Evolutionary conservation across 2,797 vertebrate species (phyloP), one percentile per base, ranked within the genome.

Genomic region (Microctenopoma steveboyesi): DNA sequence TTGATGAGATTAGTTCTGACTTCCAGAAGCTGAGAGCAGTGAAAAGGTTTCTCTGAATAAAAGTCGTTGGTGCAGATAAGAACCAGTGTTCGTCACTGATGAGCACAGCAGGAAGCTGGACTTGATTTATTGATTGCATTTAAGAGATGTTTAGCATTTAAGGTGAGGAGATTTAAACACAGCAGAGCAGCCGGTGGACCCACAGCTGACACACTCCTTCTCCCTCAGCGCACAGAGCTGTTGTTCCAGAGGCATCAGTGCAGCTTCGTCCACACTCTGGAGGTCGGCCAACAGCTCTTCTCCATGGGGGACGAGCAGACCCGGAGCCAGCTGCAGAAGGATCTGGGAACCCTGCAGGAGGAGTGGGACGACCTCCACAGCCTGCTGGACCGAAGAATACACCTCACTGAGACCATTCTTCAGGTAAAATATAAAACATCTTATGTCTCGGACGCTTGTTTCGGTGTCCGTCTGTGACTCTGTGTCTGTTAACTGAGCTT

Each of bases 201-300:
- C n/a, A 0, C 37, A 28, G 4, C 18, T 58, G 9, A 1, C 3
- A 47, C 3, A 45, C 3, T 39, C n/a, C 13, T 37, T 5, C 11
- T 4, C 52, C 64, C 56, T 49, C 87, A 99, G 97, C 93, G 90
- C 67, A 94, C 93, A 1, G 91, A 95, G 64, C 89, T 94, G 73
- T 71, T 94, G 69, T 93, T 97, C 78, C 94, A 94, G 83, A 94
- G 96, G 52, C 89, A 94, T 73, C 91, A 94, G 64, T 85, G 92
- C 54, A 89, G 87, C 28, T 96, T 95, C 69, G 65, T 91, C 18
- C 79, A 95, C 77, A 90, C 93, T 2, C 79, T 97, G 66, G 94
- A 95, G 46, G 76, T 91, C 0, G 95, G 96, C 47, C 92, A 93
- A 35, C 95, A 96, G 87, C 69, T 99, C 58, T 92, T 94, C 54